phyloP scores from a whole-genome alignment of 2,797 vertebrate species.

The Dicrostonyx torquatus region DNA sequence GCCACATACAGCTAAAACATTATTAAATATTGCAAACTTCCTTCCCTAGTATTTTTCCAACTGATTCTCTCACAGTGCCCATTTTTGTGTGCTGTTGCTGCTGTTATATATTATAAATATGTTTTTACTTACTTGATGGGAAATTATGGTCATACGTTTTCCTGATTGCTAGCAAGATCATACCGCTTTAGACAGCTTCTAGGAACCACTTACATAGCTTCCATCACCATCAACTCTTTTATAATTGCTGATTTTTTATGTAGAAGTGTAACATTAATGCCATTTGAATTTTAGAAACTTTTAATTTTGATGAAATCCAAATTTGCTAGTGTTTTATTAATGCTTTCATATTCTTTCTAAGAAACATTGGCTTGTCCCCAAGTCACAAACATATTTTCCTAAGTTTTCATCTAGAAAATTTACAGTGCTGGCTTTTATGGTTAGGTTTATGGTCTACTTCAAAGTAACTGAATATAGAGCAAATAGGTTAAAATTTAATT shows the following conservation, averaged over 20 bases:
- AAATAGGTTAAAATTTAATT: background rate
- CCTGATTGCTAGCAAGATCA: constrained; percentile 1
- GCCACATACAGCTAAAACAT: background rate
- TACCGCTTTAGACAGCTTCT: background rate
- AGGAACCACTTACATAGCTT: background rate
- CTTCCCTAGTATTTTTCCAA: background rate
- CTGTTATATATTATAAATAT: constrained; percentile 40
- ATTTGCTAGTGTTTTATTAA: background rate
- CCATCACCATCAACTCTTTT: background rate
- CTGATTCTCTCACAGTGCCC: background rate
- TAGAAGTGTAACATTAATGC: background rate
- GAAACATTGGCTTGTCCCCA: background rate
- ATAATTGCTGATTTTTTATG: background rate
- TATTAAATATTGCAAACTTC: background rate
- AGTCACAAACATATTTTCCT: background rate
- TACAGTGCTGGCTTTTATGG: background rate
- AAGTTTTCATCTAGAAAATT: background rate
- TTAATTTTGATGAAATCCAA: background rate
- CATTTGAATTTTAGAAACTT: background rate
- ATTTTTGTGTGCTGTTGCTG: background rate
- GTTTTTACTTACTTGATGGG: constrained; percentile 1
- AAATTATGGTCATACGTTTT: background rate
- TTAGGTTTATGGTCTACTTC: background rate
- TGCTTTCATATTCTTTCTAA: background rate
- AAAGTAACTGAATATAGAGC: background rate